phyloP scores from a whole-genome alignment of 2,113 vertebrate genomes.

The Tyto alba region DNA sequence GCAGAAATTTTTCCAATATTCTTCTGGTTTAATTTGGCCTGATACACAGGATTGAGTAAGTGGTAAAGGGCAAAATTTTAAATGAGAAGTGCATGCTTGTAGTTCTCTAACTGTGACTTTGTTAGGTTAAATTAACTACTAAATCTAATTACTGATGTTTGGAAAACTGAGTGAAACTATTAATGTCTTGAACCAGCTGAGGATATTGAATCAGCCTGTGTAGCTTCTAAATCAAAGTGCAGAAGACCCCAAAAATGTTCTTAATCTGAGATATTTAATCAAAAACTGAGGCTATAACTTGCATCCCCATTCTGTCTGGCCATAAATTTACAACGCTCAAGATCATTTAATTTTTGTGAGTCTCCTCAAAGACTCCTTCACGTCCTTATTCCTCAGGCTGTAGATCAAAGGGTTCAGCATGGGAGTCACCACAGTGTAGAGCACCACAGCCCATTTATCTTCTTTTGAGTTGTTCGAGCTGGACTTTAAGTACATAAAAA shows the following conservation, averaged over 20 bases:
- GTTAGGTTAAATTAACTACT: not conserved
- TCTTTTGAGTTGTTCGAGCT: not conserved
- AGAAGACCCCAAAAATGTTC: accelerated
- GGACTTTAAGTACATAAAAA: constrained; percentile 40
- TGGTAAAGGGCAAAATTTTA: not conserved
- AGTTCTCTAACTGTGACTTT: not conserved
- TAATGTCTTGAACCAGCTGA: not conserved
- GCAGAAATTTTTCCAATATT: not conserved
- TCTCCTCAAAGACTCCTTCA: constrained; percentile 32
- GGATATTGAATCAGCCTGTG: not conserved
- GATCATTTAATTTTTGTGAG: not conserved
- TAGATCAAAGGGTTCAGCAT: constrained; percentile 59
- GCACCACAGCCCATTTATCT: constrained; percentile 26
- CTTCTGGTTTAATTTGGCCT: not conserved
- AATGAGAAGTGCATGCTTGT: not conserved
- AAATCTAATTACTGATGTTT: accelerated
- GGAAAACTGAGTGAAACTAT: not conserved
- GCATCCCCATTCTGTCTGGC: not conserved
- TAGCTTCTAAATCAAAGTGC: not conserved
- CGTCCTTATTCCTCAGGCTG: constrained; percentile 55
- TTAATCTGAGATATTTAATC: not conserved
- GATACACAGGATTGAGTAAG: not conserved
- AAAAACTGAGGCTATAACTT: not conserved
- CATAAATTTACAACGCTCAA: not conserved
- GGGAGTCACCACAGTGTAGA: constrained; percentile 41